phyloP scores from a whole-genome alignment of 2,113 vertebrate species.

The Lethenteron reissneri region DNA sequence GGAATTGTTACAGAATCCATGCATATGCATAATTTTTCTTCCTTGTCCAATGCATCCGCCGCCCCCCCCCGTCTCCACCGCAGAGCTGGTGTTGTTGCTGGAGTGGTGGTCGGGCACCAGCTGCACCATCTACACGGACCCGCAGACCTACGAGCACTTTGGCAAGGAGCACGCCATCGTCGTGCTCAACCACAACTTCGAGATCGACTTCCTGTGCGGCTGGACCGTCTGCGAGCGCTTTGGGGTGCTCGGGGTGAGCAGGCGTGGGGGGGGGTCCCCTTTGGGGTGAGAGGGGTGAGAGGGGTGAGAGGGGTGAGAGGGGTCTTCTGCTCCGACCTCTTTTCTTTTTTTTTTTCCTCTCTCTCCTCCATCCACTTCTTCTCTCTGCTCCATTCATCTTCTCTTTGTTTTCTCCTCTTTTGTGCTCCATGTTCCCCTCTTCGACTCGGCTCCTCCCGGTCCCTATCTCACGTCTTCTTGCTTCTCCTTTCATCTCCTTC shows the following conservation, averaged over 20 bases:
- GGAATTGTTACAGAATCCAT: no score
- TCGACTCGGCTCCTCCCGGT: not conserved
- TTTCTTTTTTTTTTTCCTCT: no score
- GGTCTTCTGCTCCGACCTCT: no score
- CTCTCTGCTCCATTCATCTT: not conserved
- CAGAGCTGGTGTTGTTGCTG: constrained; percentile 72
- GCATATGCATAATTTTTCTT: no score
- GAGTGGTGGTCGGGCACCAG: constrained; percentile 92
- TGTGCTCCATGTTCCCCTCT: not conserved
- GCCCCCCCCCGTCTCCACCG: not conserved
- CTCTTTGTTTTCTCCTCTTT: not conserved
- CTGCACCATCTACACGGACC: constrained; percentile 64
- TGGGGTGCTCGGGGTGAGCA: constrained; percentile 74
- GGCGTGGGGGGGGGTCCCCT: not conserved
- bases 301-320: not conserved
- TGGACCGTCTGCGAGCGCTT: constrained; percentile 83
- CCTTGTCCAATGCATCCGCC: no score
- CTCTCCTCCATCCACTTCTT: no score
- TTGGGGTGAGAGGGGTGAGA: not conserved
- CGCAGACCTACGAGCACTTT: constrained; percentile 30
- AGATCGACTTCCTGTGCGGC: constrained; percentile 89
- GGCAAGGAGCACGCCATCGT: constrained; percentile 78
- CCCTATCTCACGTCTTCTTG: not conserved
- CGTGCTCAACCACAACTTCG: constrained; percentile 78
- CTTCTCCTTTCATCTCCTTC: not conserved